These are phyloP conservation scores for Onychomys leucogaster DNA, from an alignment of 2,797 vertebrate genomes.

Conservation along the genomic window DNA sequence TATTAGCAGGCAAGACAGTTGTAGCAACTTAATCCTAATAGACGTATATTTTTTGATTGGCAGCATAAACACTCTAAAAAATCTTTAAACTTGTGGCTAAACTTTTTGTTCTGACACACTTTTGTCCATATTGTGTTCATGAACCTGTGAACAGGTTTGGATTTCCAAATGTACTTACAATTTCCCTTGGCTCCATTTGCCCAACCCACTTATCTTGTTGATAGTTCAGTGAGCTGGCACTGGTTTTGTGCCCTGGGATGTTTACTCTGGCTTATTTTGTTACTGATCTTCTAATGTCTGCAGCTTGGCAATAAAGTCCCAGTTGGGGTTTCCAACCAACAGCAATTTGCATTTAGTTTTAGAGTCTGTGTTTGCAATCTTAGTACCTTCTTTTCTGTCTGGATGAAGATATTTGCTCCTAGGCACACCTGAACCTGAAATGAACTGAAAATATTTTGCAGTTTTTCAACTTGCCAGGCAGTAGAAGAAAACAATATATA, in stretches of 20 bases:
- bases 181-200: conserved; percentile 22
- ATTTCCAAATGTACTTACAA: conserved; percentile 60
- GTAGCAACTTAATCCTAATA: not conserved
- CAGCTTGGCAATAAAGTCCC: conserved; percentile 79
- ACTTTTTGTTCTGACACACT: not conserved
- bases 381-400: conserved; percentile 78
- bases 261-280: conserved; percentile 84
- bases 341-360: conserved; percentile 80
- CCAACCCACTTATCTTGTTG: conserved; percentile 33
- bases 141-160: not conserved
- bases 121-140: not conserved
- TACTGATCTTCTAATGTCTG: conserved; percentile 77
- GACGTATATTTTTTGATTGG: not conserved
- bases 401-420: conserved; percentile 80
- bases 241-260: conserved; percentile 74
- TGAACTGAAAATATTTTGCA: conserved; percentile 85
- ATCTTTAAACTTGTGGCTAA: not conserved
- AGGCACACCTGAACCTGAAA: conserved; percentile 88
- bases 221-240: conserved; percentile 63
- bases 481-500: conserved; percentile 83
- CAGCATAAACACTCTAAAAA: not conserved
- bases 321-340: conserved; percentile 79
- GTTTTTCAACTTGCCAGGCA: conserved; percentile 82
- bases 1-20: not conserved
- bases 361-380: conserved; percentile 77